Evolutionary conservation across 2,113 vertebrate species (phyloP).

Genomic region (Misgurnus mizolepis): DNA sequence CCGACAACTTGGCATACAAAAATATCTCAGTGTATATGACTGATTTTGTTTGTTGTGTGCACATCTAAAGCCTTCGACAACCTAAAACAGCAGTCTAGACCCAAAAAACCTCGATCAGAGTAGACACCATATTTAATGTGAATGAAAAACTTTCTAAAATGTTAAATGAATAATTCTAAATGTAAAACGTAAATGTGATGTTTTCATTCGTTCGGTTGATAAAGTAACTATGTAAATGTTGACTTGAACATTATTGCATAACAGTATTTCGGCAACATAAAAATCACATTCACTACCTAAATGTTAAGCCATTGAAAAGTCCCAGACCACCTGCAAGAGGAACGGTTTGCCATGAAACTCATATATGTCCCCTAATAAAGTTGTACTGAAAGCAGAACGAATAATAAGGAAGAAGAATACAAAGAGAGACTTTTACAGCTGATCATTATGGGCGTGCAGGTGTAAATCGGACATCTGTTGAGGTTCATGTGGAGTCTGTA

Average conservation of each 20-base stretch:
- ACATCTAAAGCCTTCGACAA: background rate
- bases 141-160: too few relatives aligned
- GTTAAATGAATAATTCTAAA: background rate
- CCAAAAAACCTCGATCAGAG: too few relatives aligned
- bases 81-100: too few relatives aligned
- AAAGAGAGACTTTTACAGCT: conserved; percentile 64
- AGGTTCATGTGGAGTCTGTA: background rate
- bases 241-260: background rate
- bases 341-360: background rate
- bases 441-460: conserved; percentile 62
- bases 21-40: background rate
- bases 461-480: conserved; percentile 60
- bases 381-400: conserved; percentile 21
- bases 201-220: too few relatives aligned
- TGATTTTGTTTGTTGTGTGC: background rate
- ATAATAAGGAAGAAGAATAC: conserved; percentile 69
- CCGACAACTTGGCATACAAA: conserved; percentile 7
- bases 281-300: too few relatives aligned
- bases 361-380: conserved; percentile 22
- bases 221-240: background rate
- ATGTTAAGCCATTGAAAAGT: background rate
- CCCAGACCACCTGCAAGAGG: conserved; percentile 1
- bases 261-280: too few relatives aligned
- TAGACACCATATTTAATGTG: too few relatives aligned
- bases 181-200: too few relatives aligned